Evolutionary conservation across 2,888 invertebrate species (phyloP).

Genomic region (Microplitis deprimator): DNA sequence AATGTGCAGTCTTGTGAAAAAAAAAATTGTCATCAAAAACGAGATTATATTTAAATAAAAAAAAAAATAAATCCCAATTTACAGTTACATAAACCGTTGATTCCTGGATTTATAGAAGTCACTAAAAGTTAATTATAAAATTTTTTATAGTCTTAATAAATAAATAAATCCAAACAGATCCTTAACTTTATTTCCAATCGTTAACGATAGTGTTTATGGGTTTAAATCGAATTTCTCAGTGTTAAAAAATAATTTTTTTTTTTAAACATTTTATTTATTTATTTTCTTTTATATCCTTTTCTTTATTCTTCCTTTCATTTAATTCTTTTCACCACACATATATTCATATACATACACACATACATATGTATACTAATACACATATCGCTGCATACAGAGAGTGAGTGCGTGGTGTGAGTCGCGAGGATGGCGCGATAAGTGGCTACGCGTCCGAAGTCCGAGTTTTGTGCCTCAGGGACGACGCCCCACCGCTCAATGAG

Average conservation of each 20-base stretch:
- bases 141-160: not conserved
- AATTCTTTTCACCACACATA: conserved; percentile 8
- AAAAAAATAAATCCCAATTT: not conserved
- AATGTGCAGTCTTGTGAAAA: not conserved
- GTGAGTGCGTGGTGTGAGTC: not conserved
- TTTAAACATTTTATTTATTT: not conserved
- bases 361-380: not conserved
- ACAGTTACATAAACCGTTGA: not conserved
- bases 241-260: not conserved
- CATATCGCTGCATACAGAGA: not conserved
- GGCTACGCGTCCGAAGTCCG: conserved; percentile 23
- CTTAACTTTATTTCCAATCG: not conserved
- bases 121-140: conserved; percentile 17
- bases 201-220: not conserved
- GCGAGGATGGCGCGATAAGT: conserved; percentile 29
- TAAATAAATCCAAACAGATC: conserved; percentile 5
- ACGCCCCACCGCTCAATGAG: conserved; percentile 70
- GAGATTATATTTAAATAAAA: not conserved
- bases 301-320: conserved; percentile 12
- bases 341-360: conserved; percentile 13
- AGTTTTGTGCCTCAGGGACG: conserved; percentile 39
- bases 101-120: conserved; percentile 7
- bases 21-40: not conserved
- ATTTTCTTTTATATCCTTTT: conserved; percentile 6
- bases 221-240: not conserved